phyloP scores from a whole-genome alignment of 2,888 invertebrate genomes.

The Charanyca ferruginea region DNA sequence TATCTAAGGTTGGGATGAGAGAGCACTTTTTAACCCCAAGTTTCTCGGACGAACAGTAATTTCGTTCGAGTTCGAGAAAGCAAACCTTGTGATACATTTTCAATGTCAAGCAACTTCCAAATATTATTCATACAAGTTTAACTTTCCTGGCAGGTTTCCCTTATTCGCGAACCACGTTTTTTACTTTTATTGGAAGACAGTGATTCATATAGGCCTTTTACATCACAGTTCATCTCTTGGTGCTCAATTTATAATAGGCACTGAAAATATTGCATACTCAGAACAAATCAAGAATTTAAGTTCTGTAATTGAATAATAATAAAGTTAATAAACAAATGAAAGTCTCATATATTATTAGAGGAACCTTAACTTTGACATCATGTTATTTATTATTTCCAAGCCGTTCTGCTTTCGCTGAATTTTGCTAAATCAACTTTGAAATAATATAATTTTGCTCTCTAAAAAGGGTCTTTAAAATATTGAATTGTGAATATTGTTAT shows the following conservation, averaged over 20 bases:
- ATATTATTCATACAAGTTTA: too few relatives aligned
- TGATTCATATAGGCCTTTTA: background rate
- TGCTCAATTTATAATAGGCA: conserved; percentile 3
- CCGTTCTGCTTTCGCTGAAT: background rate
- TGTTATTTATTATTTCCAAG: conserved; percentile 8
- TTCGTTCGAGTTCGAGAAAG: too few relatives aligned
- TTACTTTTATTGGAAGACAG: background rate
- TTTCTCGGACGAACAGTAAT: too few relatives aligned
- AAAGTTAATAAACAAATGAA: conserved; percentile 20
- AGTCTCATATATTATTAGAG: background rate
- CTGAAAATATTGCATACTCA: background rate
- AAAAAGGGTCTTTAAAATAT: background rate
- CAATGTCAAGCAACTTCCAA: too few relatives aligned
- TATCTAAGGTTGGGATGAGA: too few relatives aligned
- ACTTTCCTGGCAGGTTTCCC: background rate
- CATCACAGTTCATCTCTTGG: too few relatives aligned
- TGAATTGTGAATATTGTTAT: background rate
- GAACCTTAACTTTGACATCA: background rate
- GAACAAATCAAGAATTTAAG: background rate
- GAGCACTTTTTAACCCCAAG: too few relatives aligned
- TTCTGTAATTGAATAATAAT: background rate
- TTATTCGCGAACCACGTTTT: background rate
- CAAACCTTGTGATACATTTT: too few relatives aligned
- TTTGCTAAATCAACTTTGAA: too few relatives aligned
- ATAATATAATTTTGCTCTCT: background rate